Percentiles rank a stretch among this genome's conserved stretches.
These are phyloP conservation scores for Brachyistius frenatus DNA, from an alignment of 2,113 vertebrate species.

Conservation along the genomic window DNA sequence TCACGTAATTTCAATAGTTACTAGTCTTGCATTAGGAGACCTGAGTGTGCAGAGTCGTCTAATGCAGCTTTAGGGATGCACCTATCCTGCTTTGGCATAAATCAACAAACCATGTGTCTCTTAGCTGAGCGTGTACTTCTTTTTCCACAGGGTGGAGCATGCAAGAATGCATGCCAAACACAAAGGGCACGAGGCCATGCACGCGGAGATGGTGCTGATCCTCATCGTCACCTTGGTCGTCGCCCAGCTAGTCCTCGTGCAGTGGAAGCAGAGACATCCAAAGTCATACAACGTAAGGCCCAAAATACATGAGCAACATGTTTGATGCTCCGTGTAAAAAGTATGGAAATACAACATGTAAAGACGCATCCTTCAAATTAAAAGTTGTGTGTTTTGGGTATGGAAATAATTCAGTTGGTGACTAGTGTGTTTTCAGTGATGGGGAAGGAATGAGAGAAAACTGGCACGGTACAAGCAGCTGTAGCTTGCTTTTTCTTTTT, in stretches of 20 bases:
- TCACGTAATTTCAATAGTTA: background rate
- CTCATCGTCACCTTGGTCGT: slow-evolving; percentile 96
- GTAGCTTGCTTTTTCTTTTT: background rate
- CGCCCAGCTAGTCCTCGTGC: slow-evolving; percentile 95
- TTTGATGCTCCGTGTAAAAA: background rate
- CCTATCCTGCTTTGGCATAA: background rate
- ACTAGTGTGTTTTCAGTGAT: background rate
- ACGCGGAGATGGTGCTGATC: slow-evolving; percentile 99
- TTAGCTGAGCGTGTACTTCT: slow-evolving; percentile 23
- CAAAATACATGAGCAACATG: background rate
- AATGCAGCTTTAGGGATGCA: background rate
- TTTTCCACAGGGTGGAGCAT: slow-evolving; percentile 91
- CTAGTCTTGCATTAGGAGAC: background rate
- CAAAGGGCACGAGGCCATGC: slow-evolving; percentile 98
- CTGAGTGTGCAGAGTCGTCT: background rate
- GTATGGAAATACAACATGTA: background rate
- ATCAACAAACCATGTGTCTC: background rate
- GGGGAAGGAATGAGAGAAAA: background rate
- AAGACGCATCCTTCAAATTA: background rate
- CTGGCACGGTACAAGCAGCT: background rate
- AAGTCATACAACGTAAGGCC: slow-evolving; percentile 97
- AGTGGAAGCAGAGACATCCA: slow-evolving; percentile 98
- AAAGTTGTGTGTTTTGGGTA: background rate
- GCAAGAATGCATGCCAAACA: slow-evolving; percentile 98
- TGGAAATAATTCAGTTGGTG: background rate